Conservation (phyloP, 2,113 vertebrate genomes). For the Rhinopomastus cyanomelas region DNA sequence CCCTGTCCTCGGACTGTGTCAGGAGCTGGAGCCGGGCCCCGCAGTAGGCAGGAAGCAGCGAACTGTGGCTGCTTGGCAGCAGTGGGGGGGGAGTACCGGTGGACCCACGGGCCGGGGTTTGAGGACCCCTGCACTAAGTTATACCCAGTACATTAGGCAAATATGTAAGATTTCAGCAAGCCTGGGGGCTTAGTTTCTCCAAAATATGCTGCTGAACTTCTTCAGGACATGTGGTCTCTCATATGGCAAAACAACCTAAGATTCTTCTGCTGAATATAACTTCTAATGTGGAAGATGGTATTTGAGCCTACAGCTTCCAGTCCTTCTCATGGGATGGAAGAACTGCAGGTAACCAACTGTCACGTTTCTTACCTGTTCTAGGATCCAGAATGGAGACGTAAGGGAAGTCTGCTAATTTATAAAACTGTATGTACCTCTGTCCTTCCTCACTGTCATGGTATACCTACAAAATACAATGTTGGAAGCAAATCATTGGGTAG, state of each 20-base stretch:
- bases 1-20: too few relatives aligned
- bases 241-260: background rate
- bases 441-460: constrained; percentile 99
- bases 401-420: constrained; percentile 96
- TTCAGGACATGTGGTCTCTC: background rate
- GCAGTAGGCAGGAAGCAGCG: too few relatives aligned
- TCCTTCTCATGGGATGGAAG: background rate
- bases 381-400: constrained; percentile 98
- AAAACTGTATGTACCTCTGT: constrained; percentile 98
- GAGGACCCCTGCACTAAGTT: too few relatives aligned
- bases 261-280: background rate
- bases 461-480: constrained; percentile 78
- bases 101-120: too few relatives aligned
- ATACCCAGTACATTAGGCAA: background rate
- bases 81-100: too few relatives aligned
- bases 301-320: background rate
- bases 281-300: background rate
- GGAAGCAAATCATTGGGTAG: background rate
- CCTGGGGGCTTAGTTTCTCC: background rate
- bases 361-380: constrained; percentile 84
- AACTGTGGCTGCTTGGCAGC: too few relatives aligned
- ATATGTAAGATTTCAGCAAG: background rate
- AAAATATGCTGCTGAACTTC: background rate
- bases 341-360: background rate
- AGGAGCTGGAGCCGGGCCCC: too few relatives aligned